These are phyloP conservation scores for Oryzias dopingdopingensis DNA, from an alignment of 2,797 vertebrate genomes.

Conservation along the genomic window DNA sequence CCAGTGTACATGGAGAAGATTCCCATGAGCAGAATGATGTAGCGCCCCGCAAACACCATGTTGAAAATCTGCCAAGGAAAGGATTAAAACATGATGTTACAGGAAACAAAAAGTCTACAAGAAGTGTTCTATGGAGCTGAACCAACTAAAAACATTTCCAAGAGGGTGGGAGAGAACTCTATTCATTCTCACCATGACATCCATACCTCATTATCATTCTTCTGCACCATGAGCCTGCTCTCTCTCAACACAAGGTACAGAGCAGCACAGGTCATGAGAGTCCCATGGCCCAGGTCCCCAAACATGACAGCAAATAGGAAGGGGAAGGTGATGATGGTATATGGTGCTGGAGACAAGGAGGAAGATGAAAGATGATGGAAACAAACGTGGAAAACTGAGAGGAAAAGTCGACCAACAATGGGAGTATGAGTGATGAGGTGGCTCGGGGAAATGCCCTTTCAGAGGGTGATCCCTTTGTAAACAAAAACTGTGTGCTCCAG, in stretches of 20 bases:
- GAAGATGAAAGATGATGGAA: conserved; percentile 25
- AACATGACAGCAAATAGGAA: conserved; percentile 99
- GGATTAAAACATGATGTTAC: background rate
- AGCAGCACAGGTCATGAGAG: conserved; percentile 91
- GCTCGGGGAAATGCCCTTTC: background rate
- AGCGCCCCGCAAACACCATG: conserved; percentile 93
- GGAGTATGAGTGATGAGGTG: conserved; percentile 23
- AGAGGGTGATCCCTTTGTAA: conserved; percentile 18
- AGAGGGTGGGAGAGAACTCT: background rate
- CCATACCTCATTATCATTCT: conserved; percentile 93
- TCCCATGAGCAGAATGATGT: conserved; percentile 97
- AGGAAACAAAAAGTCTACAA: background rate
- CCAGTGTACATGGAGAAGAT: conserved; percentile 95
- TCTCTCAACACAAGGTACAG: conserved; percentile 94
- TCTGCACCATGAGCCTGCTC: conserved; percentile 91
- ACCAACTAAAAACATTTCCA: background rate
- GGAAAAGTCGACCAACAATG: conserved; percentile 5
- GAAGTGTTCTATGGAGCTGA: background rate
- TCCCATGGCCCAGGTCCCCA: conserved; percentile 93
- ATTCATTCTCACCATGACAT: background rate
- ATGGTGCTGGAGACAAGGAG: conserved; percentile 83
- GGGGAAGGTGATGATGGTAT: conserved; percentile 97
- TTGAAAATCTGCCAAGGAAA: conserved; percentile 85
- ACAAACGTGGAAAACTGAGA: conserved; percentile 21
- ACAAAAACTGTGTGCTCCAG: background rate